Evolutionary conservation across 2,113 vertebrate genomes (phyloP), one percentile per base, ranked within the genome.

Genomic region (Paradoxurus hermaphroditus): DNA sequence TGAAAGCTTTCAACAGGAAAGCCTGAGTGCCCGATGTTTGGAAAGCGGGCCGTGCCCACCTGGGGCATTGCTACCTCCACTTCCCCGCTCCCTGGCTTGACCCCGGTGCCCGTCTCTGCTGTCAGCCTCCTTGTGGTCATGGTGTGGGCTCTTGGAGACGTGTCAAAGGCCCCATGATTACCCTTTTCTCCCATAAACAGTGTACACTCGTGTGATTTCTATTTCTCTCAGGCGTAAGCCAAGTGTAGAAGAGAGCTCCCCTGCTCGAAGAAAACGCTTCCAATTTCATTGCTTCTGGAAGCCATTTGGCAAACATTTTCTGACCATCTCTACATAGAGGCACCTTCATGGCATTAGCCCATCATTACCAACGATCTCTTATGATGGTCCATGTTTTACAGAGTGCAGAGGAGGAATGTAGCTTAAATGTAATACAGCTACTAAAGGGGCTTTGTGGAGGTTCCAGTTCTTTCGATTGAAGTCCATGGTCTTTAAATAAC

Each of bases 1-100:
- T 63, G 78, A 68, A 85, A 49, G 15, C n/a, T 92, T 72, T 46
- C 29, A 72, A 56, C 31, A 90, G 59, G 89, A 79, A 78, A 92
- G 62, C 5, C 15, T 41, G n/a, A 39, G 19, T 21, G 16, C 83
- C 73, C 1, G 4, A 19, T 10, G 23, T 36, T 19, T 4, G 5
- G 41, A 5, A 5, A 0, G 1, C 3, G 12, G 10, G 82, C 14
- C 1, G 0, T 19, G 46, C 53, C 27, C 36, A 39, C 27, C 41
- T 15, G 59, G 36, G 63, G 7, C 10, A 31, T 34, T 53, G 63
- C 56, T 67, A 39, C 0, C 0, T 5, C 73, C 39, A 16, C 27
- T 11, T 36, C 34, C 19, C 34, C 4, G 14, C 56, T 62, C 36
- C 46, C 12, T 31, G 25, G 39, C 34, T 68, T 65, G 53, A 46